These are phyloP conservation scores for Drosophila fuyamai DNA, from an alignment of 1,140 invertebrate species.

Conservation along the genomic window DNA sequence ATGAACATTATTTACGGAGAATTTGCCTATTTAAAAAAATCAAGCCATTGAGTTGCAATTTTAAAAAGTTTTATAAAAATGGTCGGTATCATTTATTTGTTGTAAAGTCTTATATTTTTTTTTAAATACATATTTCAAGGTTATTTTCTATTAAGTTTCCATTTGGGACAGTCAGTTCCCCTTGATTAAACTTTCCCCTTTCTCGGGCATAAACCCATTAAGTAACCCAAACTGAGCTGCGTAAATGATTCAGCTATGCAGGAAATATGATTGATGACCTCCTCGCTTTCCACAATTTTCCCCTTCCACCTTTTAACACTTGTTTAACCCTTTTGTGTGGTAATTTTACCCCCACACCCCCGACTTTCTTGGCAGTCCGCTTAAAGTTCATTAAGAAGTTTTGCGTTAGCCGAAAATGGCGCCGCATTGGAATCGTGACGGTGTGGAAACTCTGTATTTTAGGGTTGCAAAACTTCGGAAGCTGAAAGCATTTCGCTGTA, in stretches of 20 bases:
- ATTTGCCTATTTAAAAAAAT: too few species aligned
- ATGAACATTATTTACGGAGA: background rate
- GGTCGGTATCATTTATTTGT: background rate
- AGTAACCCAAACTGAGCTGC: constrained; percentile 26
- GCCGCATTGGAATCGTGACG: constrained; percentile 58
- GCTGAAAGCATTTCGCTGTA: constrained; percentile 76
- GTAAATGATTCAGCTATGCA: constrained; percentile 61
- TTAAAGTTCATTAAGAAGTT: constrained; percentile 80
- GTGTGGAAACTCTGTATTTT: constrained; percentile 59
- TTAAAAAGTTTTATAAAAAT: background rate
- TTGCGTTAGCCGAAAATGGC: constrained; percentile 54
- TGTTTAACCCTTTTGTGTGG: constrained; percentile 76
- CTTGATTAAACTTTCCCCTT: constrained; percentile 5
- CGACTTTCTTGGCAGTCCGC: constrained; percentile 16
- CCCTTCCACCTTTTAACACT: constrained; percentile 58
- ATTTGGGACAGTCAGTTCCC: background rate
- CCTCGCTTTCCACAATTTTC: background rate
- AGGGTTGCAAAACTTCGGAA: constrained; percentile 59
- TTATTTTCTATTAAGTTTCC: background rate
- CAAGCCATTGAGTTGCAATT: background rate
- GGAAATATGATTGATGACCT: constrained; percentile 76
- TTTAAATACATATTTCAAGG: background rate
- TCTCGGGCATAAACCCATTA: constrained; percentile 35
- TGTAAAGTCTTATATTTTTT: background rate
- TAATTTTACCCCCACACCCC: background rate